Evolutionary conservation across 2,797 vertebrate genomes (phyloP), one percentile per base, ranked within the genome.

Genomic region (Cynopterus sphinx): DNA sequence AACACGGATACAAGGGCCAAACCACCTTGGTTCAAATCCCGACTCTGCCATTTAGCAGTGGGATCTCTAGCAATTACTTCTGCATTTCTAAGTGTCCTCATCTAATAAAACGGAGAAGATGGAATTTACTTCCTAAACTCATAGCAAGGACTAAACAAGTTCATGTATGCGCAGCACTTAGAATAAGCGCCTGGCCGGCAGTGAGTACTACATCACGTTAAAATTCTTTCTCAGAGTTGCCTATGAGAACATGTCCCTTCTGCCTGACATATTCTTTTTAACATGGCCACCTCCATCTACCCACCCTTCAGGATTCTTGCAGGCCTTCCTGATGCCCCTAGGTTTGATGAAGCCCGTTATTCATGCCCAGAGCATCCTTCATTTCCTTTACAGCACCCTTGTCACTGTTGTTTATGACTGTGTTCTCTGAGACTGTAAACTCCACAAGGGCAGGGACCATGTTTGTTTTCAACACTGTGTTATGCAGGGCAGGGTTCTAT

Each of bases 211-310:
- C 2, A 19, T 36, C 49, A 86, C 28, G 13, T 43, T 51, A 9
- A 91, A 53, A 41, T 74, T 91, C 43, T 79, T 65, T 77, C 33
- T 31, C 65, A 92, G 17, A 87, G 92, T 36, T 90, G 11, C 51
- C 36, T 26, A 84, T 7, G 49, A 53, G 41, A 61, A 61, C 41
- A 16, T 24, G 4, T 86, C 78, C 24, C 10, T 41, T 89, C 26
- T 74, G 41, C 8, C 26, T 93, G 26, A 61, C 41, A 21, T 15
- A 26, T 43, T 65, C 57, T 78, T 87, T 41, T 67, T 9, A 43
- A 57, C 0, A 3, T 78, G 51, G 70, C n/a, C 39, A 43, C n/a
- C 36, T 74, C 36, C 46, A 55, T 68, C 41, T 16, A 63, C 3
- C 24, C 12, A 57, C 46, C 26, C 49, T 70, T 87, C n/a, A 83